phyloP scores from a whole-genome alignment of 2,888 invertebrate genomes.

The Strigamia crassipes region DNA sequence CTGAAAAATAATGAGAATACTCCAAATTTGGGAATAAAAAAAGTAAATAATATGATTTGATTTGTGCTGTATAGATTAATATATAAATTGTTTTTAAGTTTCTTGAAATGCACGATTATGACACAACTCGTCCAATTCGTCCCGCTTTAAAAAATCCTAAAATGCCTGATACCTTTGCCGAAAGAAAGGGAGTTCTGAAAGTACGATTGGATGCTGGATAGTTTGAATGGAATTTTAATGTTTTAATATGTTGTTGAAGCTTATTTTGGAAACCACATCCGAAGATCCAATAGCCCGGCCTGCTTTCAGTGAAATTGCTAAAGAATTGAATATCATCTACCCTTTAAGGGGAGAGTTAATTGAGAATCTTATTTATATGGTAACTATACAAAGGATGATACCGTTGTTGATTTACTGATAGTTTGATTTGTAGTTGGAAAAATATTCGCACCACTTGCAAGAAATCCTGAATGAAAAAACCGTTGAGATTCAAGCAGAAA shows the following conservation, averaged over 20 bases:
- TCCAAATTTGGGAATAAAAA: constrained; percentile 7
- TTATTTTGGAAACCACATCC: not conserved
- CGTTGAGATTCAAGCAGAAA: not conserved
- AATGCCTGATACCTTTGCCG: not conserved
- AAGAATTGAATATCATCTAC: not conserved
- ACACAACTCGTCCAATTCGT: not conserved
- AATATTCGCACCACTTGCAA: not conserved
- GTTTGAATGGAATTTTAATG: not conserved
- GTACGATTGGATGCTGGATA: not conserved
- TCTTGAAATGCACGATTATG: not conserved
- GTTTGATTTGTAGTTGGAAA: not conserved
- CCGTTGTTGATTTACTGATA: too few species aligned
- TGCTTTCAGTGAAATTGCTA: not conserved
- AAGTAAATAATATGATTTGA: not conserved
- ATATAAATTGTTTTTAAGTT: constrained; percentile 22
- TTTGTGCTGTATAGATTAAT: not conserved
- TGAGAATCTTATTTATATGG: constrained; percentile 32
- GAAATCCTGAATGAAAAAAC: not conserved
- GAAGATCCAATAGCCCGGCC: not conserved
- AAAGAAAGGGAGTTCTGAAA: not conserved
- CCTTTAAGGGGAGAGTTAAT: constrained; percentile 27
- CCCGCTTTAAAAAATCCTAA: not conserved
- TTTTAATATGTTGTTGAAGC: not conserved
- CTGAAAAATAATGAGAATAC: not conserved
- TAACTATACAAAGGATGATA: not conserved